phyloP scores from a whole-genome alignment of 2,797 vertebrate species.

The Dendrocincla tyrannina region DNA sequence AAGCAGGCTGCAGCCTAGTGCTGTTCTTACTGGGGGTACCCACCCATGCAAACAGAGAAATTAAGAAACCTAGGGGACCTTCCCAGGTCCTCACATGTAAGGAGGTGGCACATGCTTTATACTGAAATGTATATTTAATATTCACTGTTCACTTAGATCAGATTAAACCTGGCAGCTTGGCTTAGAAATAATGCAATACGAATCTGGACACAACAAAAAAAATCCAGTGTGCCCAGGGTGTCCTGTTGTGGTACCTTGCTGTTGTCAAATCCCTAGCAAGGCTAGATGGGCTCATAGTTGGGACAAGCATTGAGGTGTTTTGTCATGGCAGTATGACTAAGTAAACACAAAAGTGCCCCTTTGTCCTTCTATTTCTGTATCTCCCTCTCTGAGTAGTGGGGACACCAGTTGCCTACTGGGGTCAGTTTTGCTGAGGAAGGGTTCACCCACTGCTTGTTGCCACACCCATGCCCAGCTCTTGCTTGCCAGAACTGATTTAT shows the following conservation, averaged over 20 bases:
- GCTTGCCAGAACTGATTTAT: neutral
- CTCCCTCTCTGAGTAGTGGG: neutral
- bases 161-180: neutral
- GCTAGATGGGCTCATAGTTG: neutral
- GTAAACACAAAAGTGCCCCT: neutral
- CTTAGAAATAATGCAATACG: neutral
- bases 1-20: neutral
- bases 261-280: neutral
- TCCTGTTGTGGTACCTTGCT: neutral
- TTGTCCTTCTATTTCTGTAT: neutral
- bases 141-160: neutral
- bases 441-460: neutral
- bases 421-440: neutral
- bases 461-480: neutral
- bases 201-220: neutral
- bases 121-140: neutral
- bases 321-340: neutral
- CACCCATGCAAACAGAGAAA: neutral
- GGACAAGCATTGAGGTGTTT: neutral
- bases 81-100: neutral
- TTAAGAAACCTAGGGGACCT: neutral
- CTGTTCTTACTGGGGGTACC: neutral
- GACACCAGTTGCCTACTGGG: neutral
- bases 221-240: neutral
- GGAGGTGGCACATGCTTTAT: neutral